Base-by-base conservation (phyloP, 2,113 vertebrate species). In the Pelecanoides urinatrix region DNA sequence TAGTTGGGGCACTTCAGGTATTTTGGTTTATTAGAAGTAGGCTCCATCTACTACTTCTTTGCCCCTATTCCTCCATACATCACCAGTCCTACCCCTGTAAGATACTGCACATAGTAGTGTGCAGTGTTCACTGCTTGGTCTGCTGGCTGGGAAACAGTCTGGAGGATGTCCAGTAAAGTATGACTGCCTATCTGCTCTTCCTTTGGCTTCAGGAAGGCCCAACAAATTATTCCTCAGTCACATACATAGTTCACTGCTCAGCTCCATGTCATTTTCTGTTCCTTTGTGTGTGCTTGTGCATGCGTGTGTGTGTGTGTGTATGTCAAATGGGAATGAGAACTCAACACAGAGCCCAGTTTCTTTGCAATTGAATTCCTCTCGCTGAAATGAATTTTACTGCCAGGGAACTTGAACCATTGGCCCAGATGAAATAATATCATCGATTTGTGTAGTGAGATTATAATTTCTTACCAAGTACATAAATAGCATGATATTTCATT, bases 301-400 rank as follows among this genome's bases (percentile, higher is more conserved):
- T 18, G 40, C 1, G 0, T 20, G 2, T 40, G 13, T 67, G 2
- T 40, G 13, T 67, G 11, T 84, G 17, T 84, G 17, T 4, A 10
- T 21, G 27, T 68, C n/a, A 61, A 36, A 49, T 0, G 1, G 14
- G 36, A 68, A 61, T 38, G 27, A 71, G n/a, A 91, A 4, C 3
- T 80, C 14, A 61, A 23, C 20, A 44, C 1, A 66, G 10, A 85
- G 6, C 4, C 11, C 30, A 23, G 7, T 34, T n/a, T 44, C 21
- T 81, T 58, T 86, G n/a, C 40, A 20, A 21, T 22, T 49, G 19
- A 55, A 61, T 71, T 86, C 22, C 15, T 61, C 16, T 40, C 58
- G 27, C 23, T 71, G 50, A 52, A 70, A 47, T 32, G 3, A 34
- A 44, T 55, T 66, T 58, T 45, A 53, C n/a, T 47, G 12, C 16